Evolutionary conservation across 1,140 invertebrate species (phyloP), one percentile per base, ranked within the genome.

Genomic region (Drosophila obscura): DNA sequence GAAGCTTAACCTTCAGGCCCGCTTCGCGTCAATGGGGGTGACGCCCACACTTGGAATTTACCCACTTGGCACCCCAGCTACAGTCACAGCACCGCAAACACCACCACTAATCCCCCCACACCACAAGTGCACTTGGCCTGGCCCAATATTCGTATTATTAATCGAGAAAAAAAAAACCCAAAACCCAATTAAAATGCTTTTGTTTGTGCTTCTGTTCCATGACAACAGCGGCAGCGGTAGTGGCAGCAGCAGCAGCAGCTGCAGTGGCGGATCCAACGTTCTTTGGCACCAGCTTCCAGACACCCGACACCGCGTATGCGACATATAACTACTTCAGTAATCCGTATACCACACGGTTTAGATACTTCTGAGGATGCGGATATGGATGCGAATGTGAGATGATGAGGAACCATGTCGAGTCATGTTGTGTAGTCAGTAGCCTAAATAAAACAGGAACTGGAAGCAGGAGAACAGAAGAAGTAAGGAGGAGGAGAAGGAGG

Each of bases 41-140:
- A 78, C 82, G 82, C 82, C 82, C 83, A 87, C 82, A 50, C 69
- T 78, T 88, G 82, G 82, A 85, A 85, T 85, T 78, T 61, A 67
- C 58, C 35, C 71, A 83, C 58, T 83, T 79, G 74, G 71, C 80
- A 85, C 55, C 65, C 55, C 65, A 55, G 46, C 73, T 62, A 53
- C 69, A 73, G 51, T 51, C 55, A 31, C 48, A 45, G 19, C 41
- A 53, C 46, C 55, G 3, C 35, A 39, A 39, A 13, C 35, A 68
- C 56, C 64, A 64, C 67, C 62, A 80, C 65, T 77, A 85, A 81
- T 77, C 45, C 61, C 61, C 43, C 49, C 26, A 19, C 24, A n/a
- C 57, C 61, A 56, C 73, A 68, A 77, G 63, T 68, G 78, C 82
- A 85, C 78, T 66, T 66, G 75, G 77, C 67, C 78, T 65, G 77